Base-by-base conservation (phyloP, 2,888 invertebrate species). In the Sarcophaga variegata region DNA sequence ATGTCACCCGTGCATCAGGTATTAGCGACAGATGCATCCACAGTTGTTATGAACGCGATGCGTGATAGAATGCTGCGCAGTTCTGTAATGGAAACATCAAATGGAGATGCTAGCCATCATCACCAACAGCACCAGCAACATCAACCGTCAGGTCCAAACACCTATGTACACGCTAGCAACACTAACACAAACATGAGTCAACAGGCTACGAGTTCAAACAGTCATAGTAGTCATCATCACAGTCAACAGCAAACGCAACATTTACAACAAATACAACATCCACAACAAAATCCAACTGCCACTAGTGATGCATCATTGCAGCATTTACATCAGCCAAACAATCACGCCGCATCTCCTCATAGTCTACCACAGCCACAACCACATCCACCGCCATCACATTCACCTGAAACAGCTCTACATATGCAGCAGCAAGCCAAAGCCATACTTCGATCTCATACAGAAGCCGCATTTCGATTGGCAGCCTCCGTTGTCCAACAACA, bases 381-480 rank as follows among this genome's bases (percentile, higher is more conserved):
- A 70, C n/a, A 90, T 74, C 90, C 89, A 89, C 59, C 90, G 89
- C 59, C 74, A 47, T n/a, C 90, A 67, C 90, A 90, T 67, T 90
- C 92, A 49, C 91, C 93, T 0, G 92, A 93, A 83, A 89, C 95
- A 27, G 94, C 96, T 1, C 91, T 96, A 64, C 94, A 96, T 88
- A 96, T 96, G 94, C 97, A 97, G 90, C 97, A 97, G 91, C 97
- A 97, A 91, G 96, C 97, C 1, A 97, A 97, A 92, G 97, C 96
- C 0, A 94, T 97, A 76, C 94, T 98, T 27, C 95, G 97, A 91
- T 97, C 97, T 89, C 97, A 98, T 91, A 97, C 97, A 0, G 97
- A 97, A 92, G 97, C 97, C 0, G 96, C 96, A 8, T 94, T 98
- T 60, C 95, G 97, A 90, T 93, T 97, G 83, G 97, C 97, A 59